Conservation (phyloP, 2,888 invertebrate species). For the Lasioglossum marginatum region DNA sequence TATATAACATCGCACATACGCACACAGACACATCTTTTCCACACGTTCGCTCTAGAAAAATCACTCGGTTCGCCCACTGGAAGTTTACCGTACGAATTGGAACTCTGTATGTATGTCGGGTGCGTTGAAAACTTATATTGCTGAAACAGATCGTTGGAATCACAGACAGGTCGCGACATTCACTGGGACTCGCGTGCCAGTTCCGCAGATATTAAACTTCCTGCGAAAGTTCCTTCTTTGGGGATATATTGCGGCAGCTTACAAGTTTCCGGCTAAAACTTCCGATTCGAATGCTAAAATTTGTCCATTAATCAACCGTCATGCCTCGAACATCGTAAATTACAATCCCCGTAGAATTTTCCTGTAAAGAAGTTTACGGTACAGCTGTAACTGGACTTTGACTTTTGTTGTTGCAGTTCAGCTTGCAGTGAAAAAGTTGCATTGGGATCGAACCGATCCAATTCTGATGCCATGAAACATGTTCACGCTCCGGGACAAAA, state of each 20-base stretch:
- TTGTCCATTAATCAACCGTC: slow-evolving; percentile 44
- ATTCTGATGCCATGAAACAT: not conserved
- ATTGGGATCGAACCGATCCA: not conserved
- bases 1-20: not conserved
- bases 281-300: slow-evolving; percentile 46
- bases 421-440: not conserved
- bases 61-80: not conserved
- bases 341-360: not conserved
- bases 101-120: slow-evolving; percentile 12
- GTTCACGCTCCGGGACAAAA: no score
- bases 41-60: slow-evolving; percentile 10
- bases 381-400: not conserved
- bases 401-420: not conserved
- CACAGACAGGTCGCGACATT: slow-evolving; percentile 49
- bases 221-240: slow-evolving; percentile 38
- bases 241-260: slow-evolving; percentile 45
- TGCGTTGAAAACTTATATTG: slow-evolving; percentile 48
- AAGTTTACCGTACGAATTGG: slow-evolving; percentile 30
- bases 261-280: slow-evolving; percentile 39
- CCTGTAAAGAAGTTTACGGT: not conserved
- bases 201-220: slow-evolving; percentile 53
- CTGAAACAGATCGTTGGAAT: slow-evolving; percentile 49
- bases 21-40: not conserved
- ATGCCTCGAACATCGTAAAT: not conserved
- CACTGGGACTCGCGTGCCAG: slow-evolving; percentile 44